A percentile compares a stretch with the other conserved stretches of the same genome.
Evolutionary conservation across 2,113 vertebrate genomes (phyloP).

Genomic region (Megaceryle maxima): DNA sequence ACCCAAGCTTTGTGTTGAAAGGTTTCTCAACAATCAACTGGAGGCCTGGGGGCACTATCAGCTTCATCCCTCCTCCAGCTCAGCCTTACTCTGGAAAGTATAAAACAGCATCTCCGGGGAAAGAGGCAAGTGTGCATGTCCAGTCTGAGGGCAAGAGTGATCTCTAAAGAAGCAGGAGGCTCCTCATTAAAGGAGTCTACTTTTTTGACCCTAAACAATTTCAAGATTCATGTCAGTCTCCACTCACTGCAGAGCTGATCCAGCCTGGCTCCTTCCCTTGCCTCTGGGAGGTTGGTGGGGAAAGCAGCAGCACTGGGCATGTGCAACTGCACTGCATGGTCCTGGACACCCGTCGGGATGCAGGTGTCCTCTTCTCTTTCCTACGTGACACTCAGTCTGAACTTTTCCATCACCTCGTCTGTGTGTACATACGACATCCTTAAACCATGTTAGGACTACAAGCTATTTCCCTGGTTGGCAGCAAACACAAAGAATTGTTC

Average conservation of each 20-base stretch:
- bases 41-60: neutral
- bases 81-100: neutral
- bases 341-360: neutral
- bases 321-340: neutral
- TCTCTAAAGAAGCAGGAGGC: neutral
- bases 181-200: neutral
- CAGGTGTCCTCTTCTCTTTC: neutral
- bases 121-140: neutral
- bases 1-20: neutral
- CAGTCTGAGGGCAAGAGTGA: neutral
- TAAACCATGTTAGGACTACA: neutral
- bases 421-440: neutral
- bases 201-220: neutral
- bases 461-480: constrained; percentile 40
- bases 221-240: neutral
- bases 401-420: neutral
- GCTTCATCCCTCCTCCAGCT: neutral
- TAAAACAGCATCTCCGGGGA: neutral
- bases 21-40: neutral
- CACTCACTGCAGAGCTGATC: neutral
- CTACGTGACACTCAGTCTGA: neutral
- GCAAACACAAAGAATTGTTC: constrained; percentile 19
- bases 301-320: rapidly evolving
- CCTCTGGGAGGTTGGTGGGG: rapidly evolving
- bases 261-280: neutral